Base-by-base conservation (phyloP, 2,113 vertebrate genomes). In the Dinomys branickii region DNA sequence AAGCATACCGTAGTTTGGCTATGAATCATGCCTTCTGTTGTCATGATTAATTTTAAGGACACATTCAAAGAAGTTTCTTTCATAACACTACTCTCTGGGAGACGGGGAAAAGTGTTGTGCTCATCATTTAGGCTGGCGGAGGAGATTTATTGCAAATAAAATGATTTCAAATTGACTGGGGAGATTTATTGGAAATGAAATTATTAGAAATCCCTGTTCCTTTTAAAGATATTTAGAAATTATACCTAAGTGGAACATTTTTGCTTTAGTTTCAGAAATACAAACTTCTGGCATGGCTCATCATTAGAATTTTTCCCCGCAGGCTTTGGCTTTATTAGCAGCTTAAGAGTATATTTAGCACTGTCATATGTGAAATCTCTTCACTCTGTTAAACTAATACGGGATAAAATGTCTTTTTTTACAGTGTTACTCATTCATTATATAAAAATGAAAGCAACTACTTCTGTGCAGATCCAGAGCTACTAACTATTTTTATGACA, bases 271-370 rank as follows among this genome's bases (percentile, higher is more conserved):
- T 98, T 97, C 94, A 95, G 98, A 98, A 98, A 98, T 98, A 98
- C 98, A 98, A 98, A 98, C 98, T 99, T 98, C 97, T 99, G 98
- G 98, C 97, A 98, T 98, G 98, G 98, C 98, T 99, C 95, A 97
- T 99, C 98, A 98, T 98, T 98, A 98, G 97, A 98, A 97, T 98
- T 98, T 98, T 97, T 41, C 97, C 98, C 98, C 26, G 89, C 54
- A 97, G 98, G 98, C 98, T 98, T 98, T 97, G 97, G 98, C 98
- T 99, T 98, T 99, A 99, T 98, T 99, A 98, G 98, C 98, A 99
- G 98, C 98, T 98, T 98, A 98, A 98, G 97, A 99, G 98, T 98
- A 98, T 99, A 98, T 99, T 98, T 98, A 98, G 98, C 98, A 98
- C 98, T 98, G 98, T 99, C 98, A 98, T 98, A 98, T 98, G 97